Evolutionary conservation across 1,140 invertebrate species (phyloP), one percentile per base, ranked within the genome.

Genomic region (Cardiocondyla obscurior): DNA sequence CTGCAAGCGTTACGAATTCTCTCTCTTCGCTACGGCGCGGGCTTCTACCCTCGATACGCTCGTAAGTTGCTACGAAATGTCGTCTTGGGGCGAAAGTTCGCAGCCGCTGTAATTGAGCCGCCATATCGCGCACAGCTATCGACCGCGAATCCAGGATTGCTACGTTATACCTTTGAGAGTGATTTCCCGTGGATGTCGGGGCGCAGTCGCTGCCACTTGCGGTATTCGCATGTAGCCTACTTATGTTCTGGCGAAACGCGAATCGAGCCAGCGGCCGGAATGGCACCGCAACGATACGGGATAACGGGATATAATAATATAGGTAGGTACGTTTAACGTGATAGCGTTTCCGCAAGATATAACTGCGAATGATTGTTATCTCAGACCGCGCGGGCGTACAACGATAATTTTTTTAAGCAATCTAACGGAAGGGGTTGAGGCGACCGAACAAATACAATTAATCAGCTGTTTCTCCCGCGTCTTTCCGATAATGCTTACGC

Each of bases 121-220:
- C 58, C 55, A 42, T 64, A 62, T 77, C 58, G 73, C 49, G 57
- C 25, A 60, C 57, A 64, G 72, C 65, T 81, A 81, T 81, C 77
- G 77, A 73, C 67, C 77, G 53, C 42, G 46, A 58, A 73, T 73
- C 39, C 44, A 69, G 46, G 62, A 79, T 79, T 79, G 62, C 53
- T 22, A 60, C 55, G 77, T 73, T 81, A 73, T 81, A 70, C 65
- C 77, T 81, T 49, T 46, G 77, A 73, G 77, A 81, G 77, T 73
- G 77, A 81, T 81, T 81, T 72, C 64, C 64, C 65, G 76, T 33
- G 60, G 14, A 51, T 77, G 74, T 53, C 74, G 46, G 19, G 19
- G 73, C 30, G 30, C 73, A 53, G 46, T 77, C 30, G 73, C 39
- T 60, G 42, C 30, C 8, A 44, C 55, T 74, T 46, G 22, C 74